phyloP scores from a whole-genome alignment of 2,113 vertebrate genomes.

The Haliaeetus leucogaster region DNA sequence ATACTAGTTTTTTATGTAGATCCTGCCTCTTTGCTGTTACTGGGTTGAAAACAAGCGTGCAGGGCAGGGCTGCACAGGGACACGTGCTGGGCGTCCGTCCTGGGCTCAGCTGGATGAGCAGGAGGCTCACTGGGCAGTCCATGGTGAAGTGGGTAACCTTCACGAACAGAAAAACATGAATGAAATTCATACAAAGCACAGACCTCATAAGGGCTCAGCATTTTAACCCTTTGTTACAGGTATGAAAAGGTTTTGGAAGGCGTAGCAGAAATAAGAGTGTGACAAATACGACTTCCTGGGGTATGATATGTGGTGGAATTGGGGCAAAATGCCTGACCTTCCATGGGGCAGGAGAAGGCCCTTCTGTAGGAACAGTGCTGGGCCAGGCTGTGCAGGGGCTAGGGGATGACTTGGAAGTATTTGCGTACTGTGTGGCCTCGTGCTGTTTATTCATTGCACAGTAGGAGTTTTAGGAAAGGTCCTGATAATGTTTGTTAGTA shows the following conservation, averaged over 20 bases:
- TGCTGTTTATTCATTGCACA: neutral
- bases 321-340: rapidly evolving
- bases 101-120: neutral
- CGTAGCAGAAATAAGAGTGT: neutral
- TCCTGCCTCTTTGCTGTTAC: neutral
- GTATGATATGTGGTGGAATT: neutral
- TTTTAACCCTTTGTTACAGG: neutral
- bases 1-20: neutral
- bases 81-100: neutral
- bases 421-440: rapidly evolving
- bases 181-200: neutral
- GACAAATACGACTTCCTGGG: neutral
- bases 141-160: neutral
- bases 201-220: rapidly evolving
- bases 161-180: neutral
- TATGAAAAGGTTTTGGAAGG: neutral
- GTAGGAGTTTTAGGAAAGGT: neutral
- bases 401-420: too few relatives aligned
- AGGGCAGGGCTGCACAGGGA: neutral
- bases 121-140: neutral
- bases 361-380: neutral
- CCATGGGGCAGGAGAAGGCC: neutral
- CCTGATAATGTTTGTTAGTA: rapidly evolving
- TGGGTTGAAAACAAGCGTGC: neutral
- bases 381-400: neutral